Evolutionary conservation across 2,113 vertebrate species (phyloP), one percentile per base, ranked within the genome.

Genomic region (Ammospiza nelsoni): DNA sequence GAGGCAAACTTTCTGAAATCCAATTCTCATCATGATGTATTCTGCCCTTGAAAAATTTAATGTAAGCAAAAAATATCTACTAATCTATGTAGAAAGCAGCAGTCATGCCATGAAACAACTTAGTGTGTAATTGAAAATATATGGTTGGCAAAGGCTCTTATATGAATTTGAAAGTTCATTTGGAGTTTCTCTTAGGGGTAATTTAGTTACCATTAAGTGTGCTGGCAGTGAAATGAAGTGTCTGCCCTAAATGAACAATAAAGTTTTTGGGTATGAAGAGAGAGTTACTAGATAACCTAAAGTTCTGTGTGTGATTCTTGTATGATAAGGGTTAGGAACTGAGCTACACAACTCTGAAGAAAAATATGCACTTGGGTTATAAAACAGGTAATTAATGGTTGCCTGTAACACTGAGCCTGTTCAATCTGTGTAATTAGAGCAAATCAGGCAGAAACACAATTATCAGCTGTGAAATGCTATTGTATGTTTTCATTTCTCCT

Each of bases 351-450:
- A 94, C 48, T 74, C 91, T 63, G 49, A 86, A 78, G 76, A 74
- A 96, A 94, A 96, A 91, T 81, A 89, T 48, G 78, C 46, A 83
- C 80, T 97, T 96, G 61, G 55, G 49, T 77, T 96, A 95, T 72
- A 87, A 91, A 97, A 94, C 84, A 96, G 90, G 94, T 97, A 97
- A 97, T 97, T 98, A 97, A 94, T 41, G 94, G 96, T 97, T 98
- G 97, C 84, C 84, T 96, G 14, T 97, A 96, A 92, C 91, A 91
- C 39, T 72, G 76, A 97, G 71, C 89, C 43, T 94, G 94, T 92
- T 97, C 95, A 94, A 18, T 85, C 94, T 91, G 84, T 92, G 84
- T 96, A 97, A 97, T 97, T 97, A 97, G 44, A 95, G 68, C 75
- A 94, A 97, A 97, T 97, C 94, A 84, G 83, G 92, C 95, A 97